These are phyloP conservation scores for Phyllotreta cruciferae DNA, from an alignment of 2,888 invertebrate genomes.

Conservation along the genomic window DNA sequence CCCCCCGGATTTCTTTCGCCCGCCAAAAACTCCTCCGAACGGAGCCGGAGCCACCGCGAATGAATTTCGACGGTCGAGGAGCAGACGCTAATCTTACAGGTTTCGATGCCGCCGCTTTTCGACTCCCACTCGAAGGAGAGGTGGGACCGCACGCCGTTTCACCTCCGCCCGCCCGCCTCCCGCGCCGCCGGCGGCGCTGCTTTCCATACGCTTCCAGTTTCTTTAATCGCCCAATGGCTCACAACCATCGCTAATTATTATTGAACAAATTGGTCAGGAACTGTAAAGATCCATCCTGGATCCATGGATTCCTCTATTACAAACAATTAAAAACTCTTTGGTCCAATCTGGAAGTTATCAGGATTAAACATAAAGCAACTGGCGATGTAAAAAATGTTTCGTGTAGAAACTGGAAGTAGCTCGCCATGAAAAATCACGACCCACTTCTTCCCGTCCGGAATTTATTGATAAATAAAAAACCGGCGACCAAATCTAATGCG, in stretches of 20 bases:
- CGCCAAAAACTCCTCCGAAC: slow-evolving; percentile 11
- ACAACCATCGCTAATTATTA: too few relatives aligned
- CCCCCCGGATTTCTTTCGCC: slow-evolving; percentile 22
- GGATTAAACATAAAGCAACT: too few relatives aligned
- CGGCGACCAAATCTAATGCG: slow-evolving; percentile 15
- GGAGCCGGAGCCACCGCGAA: slow-evolving; percentile 16
- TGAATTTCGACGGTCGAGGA: slow-evolving; percentile 22
- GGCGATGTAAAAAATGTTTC: too few relatives aligned
- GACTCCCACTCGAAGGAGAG: slow-evolving; percentile 19
- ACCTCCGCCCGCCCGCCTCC: slow-evolving; percentile 8
- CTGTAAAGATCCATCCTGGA: too few relatives aligned
- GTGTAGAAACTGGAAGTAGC: too few relatives aligned
- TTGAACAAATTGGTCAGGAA: too few relatives aligned
- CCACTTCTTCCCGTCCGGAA: background rate
- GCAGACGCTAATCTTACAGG: slow-evolving; percentile 38
- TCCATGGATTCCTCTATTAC: too few relatives aligned
- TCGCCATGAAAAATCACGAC: too few relatives aligned
- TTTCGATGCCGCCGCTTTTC: slow-evolving; percentile 18
- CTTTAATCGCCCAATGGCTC: too few relatives aligned
- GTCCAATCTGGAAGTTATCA: too few relatives aligned
- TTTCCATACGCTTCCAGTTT: too few relatives aligned
- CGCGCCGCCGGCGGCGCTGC: background rate
- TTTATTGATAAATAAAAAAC: slow-evolving; percentile 17
- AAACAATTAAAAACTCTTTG: too few relatives aligned
- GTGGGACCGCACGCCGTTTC: slow-evolving; percentile 12